A percentile compares a stretch with the other conserved stretches of the same genome.
These are phyloP conservation scores for Acanthis flammea DNA, from an alignment of 2,797 vertebrate genomes.

Conservation along the genomic window DNA sequence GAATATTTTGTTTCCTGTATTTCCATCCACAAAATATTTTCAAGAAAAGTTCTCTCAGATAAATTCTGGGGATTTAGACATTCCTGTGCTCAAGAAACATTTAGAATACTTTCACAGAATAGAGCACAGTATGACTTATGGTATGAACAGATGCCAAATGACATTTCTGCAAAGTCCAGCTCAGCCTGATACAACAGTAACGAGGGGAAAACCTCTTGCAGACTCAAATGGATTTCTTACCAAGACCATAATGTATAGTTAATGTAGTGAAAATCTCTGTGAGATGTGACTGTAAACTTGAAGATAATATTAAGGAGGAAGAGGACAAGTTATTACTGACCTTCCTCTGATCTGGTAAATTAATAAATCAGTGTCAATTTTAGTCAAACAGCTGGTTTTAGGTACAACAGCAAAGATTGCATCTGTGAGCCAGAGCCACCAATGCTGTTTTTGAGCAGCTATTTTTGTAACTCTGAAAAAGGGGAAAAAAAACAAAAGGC, in stretches of 20 bases:
- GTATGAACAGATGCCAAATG: background rate
- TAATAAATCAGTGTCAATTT: background rate
- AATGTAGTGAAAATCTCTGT: background rate
- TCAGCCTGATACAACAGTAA: background rate
- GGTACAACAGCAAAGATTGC: background rate
- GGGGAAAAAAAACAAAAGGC: background rate
- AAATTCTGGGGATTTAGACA: background rate
- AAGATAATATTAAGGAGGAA: background rate
- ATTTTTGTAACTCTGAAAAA: background rate
- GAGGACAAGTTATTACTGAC: background rate
- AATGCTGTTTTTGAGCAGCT: background rate
- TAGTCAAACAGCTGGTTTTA: background rate
- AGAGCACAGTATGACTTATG: background rate
- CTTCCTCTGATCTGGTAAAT: background rate
- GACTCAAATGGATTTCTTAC: background rate
- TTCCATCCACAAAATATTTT: background rate
- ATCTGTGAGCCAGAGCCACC: background rate
- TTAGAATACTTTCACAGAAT: background rate
- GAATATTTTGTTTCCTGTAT: background rate
- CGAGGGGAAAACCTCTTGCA: background rate
- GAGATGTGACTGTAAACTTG: background rate
- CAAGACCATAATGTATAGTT: background rate
- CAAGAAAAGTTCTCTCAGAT: background rate
- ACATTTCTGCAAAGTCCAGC: background rate
- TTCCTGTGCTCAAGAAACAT: background rate